Percentiles rank a stretch among this genome's conserved stretches.
Evolutionary conservation across 2,888 invertebrate species (phyloP).

Genomic region (Labia minor): DNA sequence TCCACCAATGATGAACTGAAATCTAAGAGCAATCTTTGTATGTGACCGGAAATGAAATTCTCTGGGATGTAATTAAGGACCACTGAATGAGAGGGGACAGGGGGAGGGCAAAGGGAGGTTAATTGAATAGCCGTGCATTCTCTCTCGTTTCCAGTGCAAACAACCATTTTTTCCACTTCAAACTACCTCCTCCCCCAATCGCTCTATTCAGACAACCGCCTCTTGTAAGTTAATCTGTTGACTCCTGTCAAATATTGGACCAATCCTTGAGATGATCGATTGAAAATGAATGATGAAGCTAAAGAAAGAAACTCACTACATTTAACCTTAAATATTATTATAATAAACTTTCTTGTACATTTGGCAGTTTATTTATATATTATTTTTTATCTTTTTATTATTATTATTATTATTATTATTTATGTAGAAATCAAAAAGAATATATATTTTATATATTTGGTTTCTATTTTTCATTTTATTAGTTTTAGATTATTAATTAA

Average conservation of each 20-base stretch:
- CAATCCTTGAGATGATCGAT: neutral
- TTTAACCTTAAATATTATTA: too few species aligned
- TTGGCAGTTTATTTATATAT: too few species aligned
- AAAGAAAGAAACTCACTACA: slow-evolving; percentile 13
- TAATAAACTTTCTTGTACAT: too few species aligned
- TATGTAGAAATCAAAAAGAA: too few species aligned
- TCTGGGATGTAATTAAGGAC: neutral
- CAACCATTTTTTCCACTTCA: neutral
- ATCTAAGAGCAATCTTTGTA: neutral
- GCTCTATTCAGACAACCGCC: neutral
- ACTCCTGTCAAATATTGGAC: slow-evolving; percentile 13
- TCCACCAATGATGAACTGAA: too few species aligned
- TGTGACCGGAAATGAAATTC: slow-evolving; percentile 7
- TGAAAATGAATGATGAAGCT: neutral
- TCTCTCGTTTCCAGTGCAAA: neutral
- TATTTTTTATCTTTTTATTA: too few species aligned
- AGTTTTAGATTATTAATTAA: too few species aligned
- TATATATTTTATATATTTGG: too few species aligned
- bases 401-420: too few species aligned
- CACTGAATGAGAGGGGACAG: neutral
- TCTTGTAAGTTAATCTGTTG: neutral
- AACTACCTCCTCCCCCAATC: neutral
- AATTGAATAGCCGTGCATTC: neutral
- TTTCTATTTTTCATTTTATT: too few species aligned
- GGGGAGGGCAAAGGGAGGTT: too few species aligned